Conservation (phyloP, 2,888 invertebrate species). For the Eueremaeus valkanovi region DNA sequence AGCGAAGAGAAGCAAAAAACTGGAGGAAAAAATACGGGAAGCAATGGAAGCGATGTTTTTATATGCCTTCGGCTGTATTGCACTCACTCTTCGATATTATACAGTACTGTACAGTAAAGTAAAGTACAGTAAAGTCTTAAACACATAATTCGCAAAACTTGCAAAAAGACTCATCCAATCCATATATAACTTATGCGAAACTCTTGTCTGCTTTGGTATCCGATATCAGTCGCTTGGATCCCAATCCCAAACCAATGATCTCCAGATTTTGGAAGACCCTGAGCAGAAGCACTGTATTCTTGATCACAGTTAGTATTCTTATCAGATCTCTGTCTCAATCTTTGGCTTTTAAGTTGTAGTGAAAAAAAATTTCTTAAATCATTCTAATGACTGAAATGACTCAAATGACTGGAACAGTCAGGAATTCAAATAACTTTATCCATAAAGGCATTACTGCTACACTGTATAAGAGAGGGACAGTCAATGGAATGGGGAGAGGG, state of each 20-base stretch:
- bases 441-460: conserved; percentile 8
- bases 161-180: not conserved
- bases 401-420: not conserved
- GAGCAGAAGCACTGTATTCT: not conserved
- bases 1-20: not conserved
- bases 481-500: not conserved
- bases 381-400: conserved; percentile 31
- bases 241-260: not conserved
- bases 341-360: conserved; percentile 5
- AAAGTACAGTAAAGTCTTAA: too few species aligned
- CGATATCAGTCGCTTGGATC: not conserved
- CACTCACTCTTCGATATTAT: not conserved
- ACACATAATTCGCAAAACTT: too few species aligned
- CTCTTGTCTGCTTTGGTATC: not conserved
- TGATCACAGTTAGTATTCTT: not conserved
- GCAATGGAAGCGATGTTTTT: not conserved
- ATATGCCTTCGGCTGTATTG: conserved; percentile 9
- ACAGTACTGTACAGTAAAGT: not conserved
- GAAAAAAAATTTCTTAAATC: conserved; percentile 19
- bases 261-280: not conserved
- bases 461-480: not conserved
- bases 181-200: conserved; percentile 16
- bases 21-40: not conserved
- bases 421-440: conserved; percentile 26
- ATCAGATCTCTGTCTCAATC: not conserved